These are phyloP conservation scores for Spheniscus mendiculus DNA, from an alignment of 2,113 vertebrate species.

Conservation along the genomic window DNA sequence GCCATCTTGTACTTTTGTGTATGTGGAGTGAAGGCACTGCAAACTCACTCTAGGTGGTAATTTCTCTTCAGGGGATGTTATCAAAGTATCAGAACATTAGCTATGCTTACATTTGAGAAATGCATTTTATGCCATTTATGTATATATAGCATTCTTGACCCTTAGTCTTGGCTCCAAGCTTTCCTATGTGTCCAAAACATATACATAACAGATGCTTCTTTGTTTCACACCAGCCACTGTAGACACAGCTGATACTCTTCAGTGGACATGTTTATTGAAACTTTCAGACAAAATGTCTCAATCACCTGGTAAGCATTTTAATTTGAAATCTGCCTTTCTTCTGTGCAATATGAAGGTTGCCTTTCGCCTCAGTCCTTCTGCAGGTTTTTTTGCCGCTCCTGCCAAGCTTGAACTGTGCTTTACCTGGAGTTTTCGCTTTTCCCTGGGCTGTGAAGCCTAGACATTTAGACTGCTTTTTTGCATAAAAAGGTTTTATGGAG, in stretches of 20 bases:
- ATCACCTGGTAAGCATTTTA: background rate
- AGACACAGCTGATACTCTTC: background rate
- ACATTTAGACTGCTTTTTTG: background rate
- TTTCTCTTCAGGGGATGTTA: background rate
- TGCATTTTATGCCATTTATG: background rate
- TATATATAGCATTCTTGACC: constrained; percentile 11
- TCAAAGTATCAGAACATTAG: background rate
- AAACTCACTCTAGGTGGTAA: background rate
- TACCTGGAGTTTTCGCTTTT: background rate
- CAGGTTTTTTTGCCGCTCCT: background rate
- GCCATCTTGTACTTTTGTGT: background rate
- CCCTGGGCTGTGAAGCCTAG: background rate
- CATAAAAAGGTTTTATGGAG: background rate
- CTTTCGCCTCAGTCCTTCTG: background rate
- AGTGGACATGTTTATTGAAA: background rate
- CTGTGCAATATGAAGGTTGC: background rate
- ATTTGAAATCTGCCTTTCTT: background rate
- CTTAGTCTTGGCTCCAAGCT: background rate
- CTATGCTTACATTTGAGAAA: background rate
- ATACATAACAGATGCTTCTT: constrained; percentile 11
- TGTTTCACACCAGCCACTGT: background rate
- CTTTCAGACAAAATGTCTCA: background rate
- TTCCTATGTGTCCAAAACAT: background rate
- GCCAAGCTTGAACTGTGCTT: background rate
- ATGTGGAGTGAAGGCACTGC: background rate